Percentiles rank a stretch among this genome's conserved stretches.
These are phyloP conservation scores for Xylocopa sonorina DNA, from an alignment of 1,140 invertebrate genomes.

Conservation along the genomic window DNA sequence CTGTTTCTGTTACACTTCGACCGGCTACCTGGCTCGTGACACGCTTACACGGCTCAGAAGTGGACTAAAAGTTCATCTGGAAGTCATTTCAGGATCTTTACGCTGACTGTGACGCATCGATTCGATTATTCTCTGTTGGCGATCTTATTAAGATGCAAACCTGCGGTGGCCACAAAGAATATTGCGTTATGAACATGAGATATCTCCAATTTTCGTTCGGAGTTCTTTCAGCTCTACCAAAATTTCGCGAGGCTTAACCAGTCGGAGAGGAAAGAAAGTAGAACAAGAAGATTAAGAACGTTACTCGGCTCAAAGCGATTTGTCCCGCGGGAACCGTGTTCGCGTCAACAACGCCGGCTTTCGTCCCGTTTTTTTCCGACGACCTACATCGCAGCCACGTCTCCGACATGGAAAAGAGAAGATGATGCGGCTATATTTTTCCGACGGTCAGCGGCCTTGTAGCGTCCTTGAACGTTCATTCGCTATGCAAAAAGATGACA, in stretches of 20 bases:
- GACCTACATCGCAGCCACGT: constrained; percentile 29
- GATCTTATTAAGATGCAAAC: background rate
- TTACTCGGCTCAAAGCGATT: background rate
- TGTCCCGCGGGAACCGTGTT: constrained; percentile 13
- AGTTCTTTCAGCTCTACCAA: background rate
- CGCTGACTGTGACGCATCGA: background rate
- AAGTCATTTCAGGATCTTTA: background rate
- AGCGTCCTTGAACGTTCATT: constrained; percentile 28
- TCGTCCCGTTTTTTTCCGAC: constrained; percentile 15
- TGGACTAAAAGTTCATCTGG: constrained; percentile 17
- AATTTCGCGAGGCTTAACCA: background rate
- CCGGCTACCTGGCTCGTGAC: constrained; percentile 13
- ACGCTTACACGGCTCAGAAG: constrained; percentile 4
- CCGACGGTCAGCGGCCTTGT: background rate
- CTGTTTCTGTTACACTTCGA: constrained; percentile 8
- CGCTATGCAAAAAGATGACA: constrained; percentile 29
- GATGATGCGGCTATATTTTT: constrained; percentile 5
- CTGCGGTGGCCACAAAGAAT: too few species aligned
- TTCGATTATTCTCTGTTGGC: background rate
- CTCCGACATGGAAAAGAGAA: background rate
- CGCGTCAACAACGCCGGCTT: constrained; percentile 1
- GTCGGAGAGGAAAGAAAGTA: too few species aligned
- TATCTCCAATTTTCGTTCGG: too few species aligned
- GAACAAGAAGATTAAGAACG: too few species aligned
- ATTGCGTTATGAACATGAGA: too few species aligned